These are phyloP conservation scores for Campoplex nolae DNA, from an alignment of 2,888 invertebrate species.

Conservation along the genomic window DNA sequence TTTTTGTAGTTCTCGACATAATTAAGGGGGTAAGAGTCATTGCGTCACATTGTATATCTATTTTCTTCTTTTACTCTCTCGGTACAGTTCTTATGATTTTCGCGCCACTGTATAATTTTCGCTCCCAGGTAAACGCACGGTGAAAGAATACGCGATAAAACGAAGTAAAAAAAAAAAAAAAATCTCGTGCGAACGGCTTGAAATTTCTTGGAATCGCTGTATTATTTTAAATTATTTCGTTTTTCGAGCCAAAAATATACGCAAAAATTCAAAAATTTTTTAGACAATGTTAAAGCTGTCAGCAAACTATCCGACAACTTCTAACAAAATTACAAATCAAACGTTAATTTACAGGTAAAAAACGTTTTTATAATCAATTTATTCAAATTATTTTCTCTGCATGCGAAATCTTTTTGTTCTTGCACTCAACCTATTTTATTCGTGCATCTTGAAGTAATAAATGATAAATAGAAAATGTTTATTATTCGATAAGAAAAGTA, in stretches of 20 bases:
- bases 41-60: not conserved
- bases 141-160: conserved; percentile 16
- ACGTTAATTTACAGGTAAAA: not conserved
- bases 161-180: conserved; percentile 47
- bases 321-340: not conserved
- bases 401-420: not conserved
- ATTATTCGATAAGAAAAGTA: not conserved
- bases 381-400: not conserved
- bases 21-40: not conserved
- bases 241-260: not conserved
- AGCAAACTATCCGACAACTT: not conserved
- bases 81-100: conserved; percentile 10
- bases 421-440: not conserved
- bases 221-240: not conserved
- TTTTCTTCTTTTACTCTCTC: not conserved
- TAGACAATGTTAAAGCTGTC: not conserved
- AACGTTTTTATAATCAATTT: not conserved
- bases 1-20: not conserved
- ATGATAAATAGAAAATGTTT: not conserved
- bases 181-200: not conserved
- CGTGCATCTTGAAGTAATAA: conserved; percentile 1
- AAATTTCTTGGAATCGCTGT: not conserved
- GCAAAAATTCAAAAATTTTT: not conserved
- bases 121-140: conserved; percentile 51
- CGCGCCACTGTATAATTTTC: conserved; percentile 43